These are phyloP conservation scores for Grapholita molesta DNA, from an alignment of 1,140 invertebrate species.

Conservation along the genomic window DNA sequence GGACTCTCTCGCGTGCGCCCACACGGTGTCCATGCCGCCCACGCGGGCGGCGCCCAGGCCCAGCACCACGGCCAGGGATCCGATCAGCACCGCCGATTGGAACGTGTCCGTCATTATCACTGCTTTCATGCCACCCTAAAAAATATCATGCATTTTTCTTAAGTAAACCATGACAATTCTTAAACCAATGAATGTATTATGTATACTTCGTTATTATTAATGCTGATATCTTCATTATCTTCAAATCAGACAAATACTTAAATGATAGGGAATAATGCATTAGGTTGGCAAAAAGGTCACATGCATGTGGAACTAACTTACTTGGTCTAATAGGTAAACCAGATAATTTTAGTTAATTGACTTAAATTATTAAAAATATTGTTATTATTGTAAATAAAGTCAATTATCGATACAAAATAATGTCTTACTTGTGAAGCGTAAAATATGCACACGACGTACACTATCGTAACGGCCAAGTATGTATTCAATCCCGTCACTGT, in stretches of 20 bases:
- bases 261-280: too few species aligned
- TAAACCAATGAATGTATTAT: too few species aligned
- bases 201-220: too few species aligned
- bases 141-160: constrained; percentile 14
- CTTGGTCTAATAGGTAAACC: background rate
- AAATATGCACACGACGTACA: constrained; percentile 95
- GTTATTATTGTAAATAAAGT: too few species aligned
- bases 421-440: constrained; percentile 85
- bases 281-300: too few species aligned
- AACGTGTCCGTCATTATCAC: constrained; percentile 97
- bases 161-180: too few species aligned
- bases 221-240: too few species aligned
- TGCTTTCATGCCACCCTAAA: constrained; percentile 95
- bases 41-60: constrained; percentile 83
- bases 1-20: constrained; percentile 81
- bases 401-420: background rate
- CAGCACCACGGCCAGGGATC: constrained; percentile 86
- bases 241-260: too few species aligned
- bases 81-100: constrained; percentile 79
- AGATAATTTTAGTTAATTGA: background rate
- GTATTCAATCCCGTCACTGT: constrained; percentile 75
- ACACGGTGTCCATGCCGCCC: constrained; percentile 84
- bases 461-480: constrained; percentile 87
- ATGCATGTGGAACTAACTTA: too few species aligned
- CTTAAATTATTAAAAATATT: background rate